Conservation (phyloP, 2,888 invertebrate species). For the Melanostoma scalare region DNA sequence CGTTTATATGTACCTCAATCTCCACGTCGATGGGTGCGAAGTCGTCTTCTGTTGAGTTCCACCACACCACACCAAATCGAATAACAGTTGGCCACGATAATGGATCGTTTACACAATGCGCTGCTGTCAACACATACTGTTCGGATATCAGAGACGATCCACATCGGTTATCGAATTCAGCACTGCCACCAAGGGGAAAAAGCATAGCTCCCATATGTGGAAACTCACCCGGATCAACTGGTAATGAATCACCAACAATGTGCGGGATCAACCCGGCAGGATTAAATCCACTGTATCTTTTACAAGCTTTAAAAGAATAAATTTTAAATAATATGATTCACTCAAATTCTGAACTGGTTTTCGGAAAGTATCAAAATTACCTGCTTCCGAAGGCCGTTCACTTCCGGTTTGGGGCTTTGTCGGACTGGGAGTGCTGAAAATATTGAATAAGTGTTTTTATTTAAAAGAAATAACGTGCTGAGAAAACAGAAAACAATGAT, state of each 20-base stretch:
- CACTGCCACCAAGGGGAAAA: slow-evolving; percentile 44
- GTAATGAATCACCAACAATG: slow-evolving; percentile 69
- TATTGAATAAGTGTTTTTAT: too few species aligned
- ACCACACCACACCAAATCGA: slow-evolving; percentile 62
- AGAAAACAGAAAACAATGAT: too few species aligned
- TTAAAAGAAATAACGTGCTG: too few species aligned
- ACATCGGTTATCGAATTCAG: slow-evolving; percentile 46
- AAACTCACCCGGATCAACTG: slow-evolving; percentile 72
- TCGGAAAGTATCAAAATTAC: neutral
- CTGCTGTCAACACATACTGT: slow-evolving; percentile 69
- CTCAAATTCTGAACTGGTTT: neutral
- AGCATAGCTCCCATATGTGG: slow-evolving; percentile 74
- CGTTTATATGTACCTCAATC: slow-evolving; percentile 43
- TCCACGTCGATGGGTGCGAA: slow-evolving; percentile 37
- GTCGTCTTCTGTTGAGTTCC: slow-evolving; percentile 33
- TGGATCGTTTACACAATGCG: slow-evolving; percentile 67
- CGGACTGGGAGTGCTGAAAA: neutral
- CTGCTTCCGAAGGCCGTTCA: slow-evolving; percentile 35
- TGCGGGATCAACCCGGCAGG: slow-evolving; percentile 52
- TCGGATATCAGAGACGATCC: slow-evolving; percentile 72
- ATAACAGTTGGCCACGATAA: slow-evolving; percentile 40
- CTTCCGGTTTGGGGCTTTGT: neutral
- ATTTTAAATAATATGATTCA: neutral
- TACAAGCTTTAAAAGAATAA: slow-evolving; percentile 33
- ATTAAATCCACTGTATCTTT: slow-evolving; percentile 13